Base-by-base conservation (phyloP, 2,888 invertebrate genomes). In the Parochlus steinenii region DNA sequence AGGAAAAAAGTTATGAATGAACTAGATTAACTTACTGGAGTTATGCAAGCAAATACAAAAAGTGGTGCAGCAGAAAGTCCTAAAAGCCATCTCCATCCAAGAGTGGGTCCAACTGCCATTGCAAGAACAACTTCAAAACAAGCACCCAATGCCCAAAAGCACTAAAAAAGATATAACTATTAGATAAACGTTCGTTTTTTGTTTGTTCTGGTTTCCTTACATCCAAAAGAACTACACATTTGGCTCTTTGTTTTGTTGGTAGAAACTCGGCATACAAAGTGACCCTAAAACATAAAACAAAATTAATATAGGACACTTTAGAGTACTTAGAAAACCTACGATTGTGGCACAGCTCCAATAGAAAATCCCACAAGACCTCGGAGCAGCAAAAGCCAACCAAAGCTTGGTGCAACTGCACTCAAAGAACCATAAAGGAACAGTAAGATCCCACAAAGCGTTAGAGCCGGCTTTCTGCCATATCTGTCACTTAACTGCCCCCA, bases 121-220 rank as follows among this genome's bases (percentile, higher is more conserved):
- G 92, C 92, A 41, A 93, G 61, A 14, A 87, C 72, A 31, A 90
- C 89, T 62, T 92, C 92, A 51, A 92, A 73, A 55, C 89, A 90
- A 7, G 92, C 87, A 22, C 93, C 93, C 27, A 93, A 66, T 2
- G 92, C 90, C 93, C 92, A 93, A 63, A 93, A 93, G 63, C 86
- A 85, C 82, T 85, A 56, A 17, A 58, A 52, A n/a, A 28, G 10
- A 23, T 23, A 33, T n/a, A n/a, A n/a, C n/a, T n/a, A n/a, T n/a
- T n/a, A n/a, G n/a, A n/a, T 18, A 37, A 22, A 26, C n/a, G 3
- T 33, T 22, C 31, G 5, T 18, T 39, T 17, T 37, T 39, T 14
- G 24, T 33, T 15, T 32, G 30, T 37, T 33, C 39, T 36, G 40
- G 40, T 32, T 44, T 41, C 70, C 79, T 74, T 64, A 89, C 86